Conservation (phyloP, 2,113 vertebrate genomes). For the Indicator indicator region DNA sequence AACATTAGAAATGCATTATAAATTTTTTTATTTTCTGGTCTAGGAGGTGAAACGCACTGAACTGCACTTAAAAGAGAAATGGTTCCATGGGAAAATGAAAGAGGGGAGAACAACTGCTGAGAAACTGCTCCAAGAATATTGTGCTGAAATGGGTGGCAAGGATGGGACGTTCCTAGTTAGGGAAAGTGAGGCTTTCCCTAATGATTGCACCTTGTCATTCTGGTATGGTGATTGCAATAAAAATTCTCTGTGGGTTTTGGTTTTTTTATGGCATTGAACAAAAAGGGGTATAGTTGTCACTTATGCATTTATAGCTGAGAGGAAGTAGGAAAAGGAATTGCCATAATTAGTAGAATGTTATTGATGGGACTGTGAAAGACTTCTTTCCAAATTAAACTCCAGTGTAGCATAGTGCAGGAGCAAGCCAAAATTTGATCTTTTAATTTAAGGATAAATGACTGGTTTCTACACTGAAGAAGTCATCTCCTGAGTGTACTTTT, state of each 20-base stretch:
- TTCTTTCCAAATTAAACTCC: not conserved
- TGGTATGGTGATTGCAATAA: conserved; percentile 79
- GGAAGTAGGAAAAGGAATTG: not conserved
- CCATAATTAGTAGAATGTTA: not conserved
- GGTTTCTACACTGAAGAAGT: not conserved
- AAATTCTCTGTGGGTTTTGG: not conserved
- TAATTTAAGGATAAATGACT: not conserved
- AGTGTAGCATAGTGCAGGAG: not conserved
- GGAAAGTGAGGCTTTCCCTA: conserved; percentile 84
- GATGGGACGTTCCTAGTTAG: conserved; percentile 95
- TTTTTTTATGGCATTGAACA: not conserved
- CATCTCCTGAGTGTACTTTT: not conserved
- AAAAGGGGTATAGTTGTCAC: not conserved
- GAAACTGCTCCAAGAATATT: conserved; percentile 89
- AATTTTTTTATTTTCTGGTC: not conserved
- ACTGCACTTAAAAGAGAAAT: conserved; percentile 85
- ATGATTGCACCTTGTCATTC: conserved; percentile 92
- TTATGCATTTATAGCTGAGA: not conserved
- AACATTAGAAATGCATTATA: not conserved
- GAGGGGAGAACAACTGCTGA: conserved; percentile 89
- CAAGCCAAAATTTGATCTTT: not conserved
- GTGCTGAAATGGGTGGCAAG: conserved; percentile 83
- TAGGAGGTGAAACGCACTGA: conserved; percentile 79
- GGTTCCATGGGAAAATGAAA: conserved; percentile 91
- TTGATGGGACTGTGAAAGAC: not conserved